Evolutionary conservation across 1,140 invertebrate species (phyloP).

Genomic region (Hydropsyche tenuis): DNA sequence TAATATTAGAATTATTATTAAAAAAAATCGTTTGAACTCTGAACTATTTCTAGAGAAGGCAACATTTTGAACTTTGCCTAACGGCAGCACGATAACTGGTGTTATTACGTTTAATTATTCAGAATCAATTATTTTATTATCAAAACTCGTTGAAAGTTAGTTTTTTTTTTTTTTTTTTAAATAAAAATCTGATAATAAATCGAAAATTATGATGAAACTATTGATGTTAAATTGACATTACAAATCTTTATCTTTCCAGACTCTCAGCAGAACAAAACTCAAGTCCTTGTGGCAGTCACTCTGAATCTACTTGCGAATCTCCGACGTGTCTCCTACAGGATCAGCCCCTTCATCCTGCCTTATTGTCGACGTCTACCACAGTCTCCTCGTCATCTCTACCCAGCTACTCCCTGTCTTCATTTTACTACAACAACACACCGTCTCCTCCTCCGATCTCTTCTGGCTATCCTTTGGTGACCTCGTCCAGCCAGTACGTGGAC

Average conservation of each 20-base stretch:
- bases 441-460: constrained; percentile 9
- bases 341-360: constrained; percentile 27
- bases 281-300: constrained; percentile 37
- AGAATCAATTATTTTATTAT: too few species aligned
- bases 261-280: constrained; percentile 25
- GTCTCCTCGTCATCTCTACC: not conserved
- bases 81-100: too few species aligned
- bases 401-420: constrained; percentile 17
- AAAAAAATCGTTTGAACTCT: too few species aligned
- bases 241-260: constrained; percentile 39
- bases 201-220: not conserved
- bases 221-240: too few species aligned
- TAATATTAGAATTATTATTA: too few species aligned
- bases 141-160: too few species aligned
- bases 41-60: too few species aligned
- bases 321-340: constrained; percentile 29
- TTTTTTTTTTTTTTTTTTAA: too few species aligned
- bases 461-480: not conserved
- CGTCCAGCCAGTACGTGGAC: constrained; percentile 7
- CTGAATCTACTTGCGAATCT: constrained; percentile 34
- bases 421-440: constrained; percentile 8
- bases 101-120: too few species aligned
- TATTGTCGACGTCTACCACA: constrained; percentile 25
- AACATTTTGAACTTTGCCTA: too few species aligned
- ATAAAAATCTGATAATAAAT: too few species aligned